Base-by-base conservation (phyloP, 2,888 invertebrate genomes). In the Parnassius apollo region DNA sequence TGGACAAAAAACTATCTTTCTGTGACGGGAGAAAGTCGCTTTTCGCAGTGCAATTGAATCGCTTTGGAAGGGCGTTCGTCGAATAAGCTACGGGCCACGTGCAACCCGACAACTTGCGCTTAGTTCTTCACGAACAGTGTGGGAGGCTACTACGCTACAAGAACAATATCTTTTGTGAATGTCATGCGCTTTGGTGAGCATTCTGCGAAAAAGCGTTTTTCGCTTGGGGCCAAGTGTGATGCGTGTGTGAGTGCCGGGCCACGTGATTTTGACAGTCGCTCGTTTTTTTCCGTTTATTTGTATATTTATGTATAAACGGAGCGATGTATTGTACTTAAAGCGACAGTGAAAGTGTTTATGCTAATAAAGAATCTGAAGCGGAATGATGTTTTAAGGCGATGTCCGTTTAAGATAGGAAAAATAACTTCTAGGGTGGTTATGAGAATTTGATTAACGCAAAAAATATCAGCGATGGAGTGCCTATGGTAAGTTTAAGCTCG, bases 91-190 rank as follows among this genome's bases (percentile, higher is more conserved):
- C 83, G 80, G 75, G 81, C 90, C 91, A 91, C 91, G 91, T 91
- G 91, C 89, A 84, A 81, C 81, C 82, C 86, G 82, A 85, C 83
- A 86, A 89, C 87, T 91, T 89, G 88, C 90, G 90, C 83, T 80
- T 80, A 80, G 91, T 91, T 91, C 90, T 90, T 90, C 89, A 85
- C 89, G 84, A 90, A 88, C 90, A 84, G 88, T 90, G 90, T 91
- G 85, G 88, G 90, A 89, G 91, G 90, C 83, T 88, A 89, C 90
- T 89, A 86, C 83, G 87, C 84, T 88, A 86, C 86, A 86, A 87
- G 88, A 85, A 78, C 85, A 83, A 83, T 81, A 86, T 85, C 82
- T 80, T 82, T 72, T 77, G 78, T 80, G 78, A 82, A 85, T 83
- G 89, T 81, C 88, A 87, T 86, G 88, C 86, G 90, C 83, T 81